Evolutionary conservation across 2,888 invertebrate genomes (phyloP).

Genomic region (Euzophera pinguis): DNA sequence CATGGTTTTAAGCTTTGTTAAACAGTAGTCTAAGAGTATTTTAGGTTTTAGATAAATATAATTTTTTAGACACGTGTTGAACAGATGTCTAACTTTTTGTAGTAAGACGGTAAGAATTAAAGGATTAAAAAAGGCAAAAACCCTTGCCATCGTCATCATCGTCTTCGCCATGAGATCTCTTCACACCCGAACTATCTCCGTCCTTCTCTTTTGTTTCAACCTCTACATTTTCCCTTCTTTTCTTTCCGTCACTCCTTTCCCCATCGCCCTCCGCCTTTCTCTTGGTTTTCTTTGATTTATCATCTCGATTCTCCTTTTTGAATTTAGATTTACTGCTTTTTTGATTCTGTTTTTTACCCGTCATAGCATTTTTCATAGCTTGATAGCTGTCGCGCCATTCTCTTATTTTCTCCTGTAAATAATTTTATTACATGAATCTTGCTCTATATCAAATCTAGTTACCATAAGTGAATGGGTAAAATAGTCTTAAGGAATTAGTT

Average conservation of each 20-base stretch:
- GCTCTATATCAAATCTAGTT: neutral
- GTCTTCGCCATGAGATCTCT: slow-evolving; percentile 49
- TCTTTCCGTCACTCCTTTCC: slow-evolving; percentile 48
- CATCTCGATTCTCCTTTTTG: slow-evolving; percentile 48
- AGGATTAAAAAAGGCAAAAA: neutral
- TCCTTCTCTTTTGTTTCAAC: slow-evolving; percentile 36
- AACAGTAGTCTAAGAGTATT: too few species aligned
- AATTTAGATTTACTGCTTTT: slow-evolving; percentile 51
- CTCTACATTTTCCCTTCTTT: slow-evolving; percentile 48
- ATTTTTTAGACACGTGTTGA: too few species aligned
- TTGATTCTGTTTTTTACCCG: slow-evolving; percentile 53
- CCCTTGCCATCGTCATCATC: slow-evolving; percentile 32
- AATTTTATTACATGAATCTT: slow-evolving; percentile 4
- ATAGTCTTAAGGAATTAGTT: too few species aligned
- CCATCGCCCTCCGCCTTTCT: slow-evolving; percentile 42
- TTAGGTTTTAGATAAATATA: too few species aligned
- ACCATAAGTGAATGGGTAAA: too few species aligned
- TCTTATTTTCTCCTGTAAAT: slow-evolving; percentile 50
- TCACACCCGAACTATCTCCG: slow-evolving; percentile 38
- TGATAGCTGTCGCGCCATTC: slow-evolving; percentile 67
- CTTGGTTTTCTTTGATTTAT: slow-evolving; percentile 43
- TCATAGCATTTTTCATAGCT: slow-evolving; percentile 67
- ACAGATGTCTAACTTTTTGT: too few species aligned
- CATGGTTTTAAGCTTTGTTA: too few species aligned
- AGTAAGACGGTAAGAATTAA: too few species aligned